Base-by-base conservation (phyloP, 2,888 invertebrate species). In the Tenthredo livida region DNA sequence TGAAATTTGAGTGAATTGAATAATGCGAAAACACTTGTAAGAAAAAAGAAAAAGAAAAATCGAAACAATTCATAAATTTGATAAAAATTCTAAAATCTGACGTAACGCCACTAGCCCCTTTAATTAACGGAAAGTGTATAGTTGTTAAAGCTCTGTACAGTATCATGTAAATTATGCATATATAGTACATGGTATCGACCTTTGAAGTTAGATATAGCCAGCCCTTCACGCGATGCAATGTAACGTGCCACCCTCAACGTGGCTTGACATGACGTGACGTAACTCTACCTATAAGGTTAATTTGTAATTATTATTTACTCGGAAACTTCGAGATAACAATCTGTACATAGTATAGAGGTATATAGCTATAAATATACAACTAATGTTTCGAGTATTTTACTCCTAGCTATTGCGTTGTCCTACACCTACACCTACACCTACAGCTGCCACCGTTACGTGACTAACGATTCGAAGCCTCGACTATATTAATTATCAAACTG, bases 221-320 rank as follows among this genome's bases (percentile, higher is more conserved):
- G 12, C 21, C 25, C 12, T 25, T 61, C 25, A 61, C 25, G 61
- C 54, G 54, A 54, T 61, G 25, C 25, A 61, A 61, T 25, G 25
- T 61, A 61, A 21, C 61, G 61, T 61, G 25, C 12, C 21, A 25
- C 25, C 25, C 21, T 12, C 2, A 25, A 61, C 25, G 12, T 61
- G 25, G 9, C 25, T 25, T 25, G 25, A 61, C 61, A 25, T 25
- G 9, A 25, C 61, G n/a, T 21, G 61, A 61, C 61, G 25, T 10
- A 61, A 61, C 61, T 25, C 12, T n/a, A 6, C 9, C 21, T 61
- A 61, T 61, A 61, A 61, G 10, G 25, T 61, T 61, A 25, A 61
- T 61, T 61, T 25, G 61, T 61, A 61, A 61, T 61, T 61, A 61
- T 61, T 61, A 61, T 61, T 61, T 25, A 61, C 61, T 61, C 61